Evolutionary conservation across 2,113 vertebrate species (phyloP).

Genomic region (Globicephala melas): DNA sequence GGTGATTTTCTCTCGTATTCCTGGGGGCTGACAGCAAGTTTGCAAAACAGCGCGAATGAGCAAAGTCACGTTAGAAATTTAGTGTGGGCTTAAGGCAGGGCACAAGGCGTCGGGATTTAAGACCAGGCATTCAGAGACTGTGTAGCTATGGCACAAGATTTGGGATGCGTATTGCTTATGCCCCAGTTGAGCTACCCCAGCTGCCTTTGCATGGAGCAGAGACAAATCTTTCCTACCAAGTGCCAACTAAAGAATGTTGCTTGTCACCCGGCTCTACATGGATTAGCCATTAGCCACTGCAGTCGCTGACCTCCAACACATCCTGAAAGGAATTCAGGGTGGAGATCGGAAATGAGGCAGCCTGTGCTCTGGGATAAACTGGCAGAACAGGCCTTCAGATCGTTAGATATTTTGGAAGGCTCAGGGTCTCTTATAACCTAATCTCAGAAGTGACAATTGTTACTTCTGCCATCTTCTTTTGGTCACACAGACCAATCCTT

Average conservation of each 20-base stretch:
- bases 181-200: neutral
- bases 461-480: neutral
- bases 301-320: neutral
- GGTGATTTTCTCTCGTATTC: neutral
- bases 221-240: neutral
- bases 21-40: neutral
- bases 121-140: neutral
- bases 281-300: neutral
- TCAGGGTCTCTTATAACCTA: too few relatives aligned
- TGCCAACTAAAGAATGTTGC: neutral
- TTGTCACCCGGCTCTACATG: neutral
- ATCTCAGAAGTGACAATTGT: too few relatives aligned
- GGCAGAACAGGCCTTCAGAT: neutral
- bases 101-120: neutral
- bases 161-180: rapidly evolving
- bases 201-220: neutral
- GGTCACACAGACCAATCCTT: too few relatives aligned
- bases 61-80: neutral
- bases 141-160: neutral
- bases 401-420: neutral
- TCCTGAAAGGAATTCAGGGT: neutral
- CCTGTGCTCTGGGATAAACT: neutral
- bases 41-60: neutral
- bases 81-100: neutral
- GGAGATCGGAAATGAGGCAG: neutral